Conservation (phyloP, 2,888 invertebrate species). For the Rhaphigaster nebulosa region DNA sequence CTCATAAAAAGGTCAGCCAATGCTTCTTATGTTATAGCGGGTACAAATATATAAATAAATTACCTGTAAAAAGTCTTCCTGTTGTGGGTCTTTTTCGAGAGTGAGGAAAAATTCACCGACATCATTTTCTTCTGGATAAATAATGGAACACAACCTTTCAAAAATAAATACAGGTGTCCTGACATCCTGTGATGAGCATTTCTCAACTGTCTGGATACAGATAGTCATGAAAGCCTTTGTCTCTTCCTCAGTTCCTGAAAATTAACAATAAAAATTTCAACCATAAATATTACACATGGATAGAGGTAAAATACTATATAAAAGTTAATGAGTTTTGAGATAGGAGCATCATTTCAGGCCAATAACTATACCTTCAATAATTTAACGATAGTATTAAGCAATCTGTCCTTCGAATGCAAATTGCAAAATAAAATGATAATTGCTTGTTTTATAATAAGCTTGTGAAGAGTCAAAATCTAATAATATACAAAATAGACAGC, state of each 20-base stretch:
- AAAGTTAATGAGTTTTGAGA: neutral
- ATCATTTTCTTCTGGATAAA: conserved; percentile 97
- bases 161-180: conserved; percentile 98
- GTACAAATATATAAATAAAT: conserved; percentile 52
- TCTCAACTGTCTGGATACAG: conserved; percentile 94
- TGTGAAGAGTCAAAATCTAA: too few relatives aligned
- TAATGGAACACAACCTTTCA: conserved; percentile 95
- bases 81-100: conserved; percentile 97
- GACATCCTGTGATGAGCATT: conserved; percentile 90
- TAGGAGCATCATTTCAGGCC: too few relatives aligned
- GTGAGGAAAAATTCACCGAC: conserved; percentile 96
- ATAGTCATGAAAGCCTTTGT: conserved; percentile 97
- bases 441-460: too few relatives aligned
- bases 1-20: neutral
- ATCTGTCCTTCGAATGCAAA: too few relatives aligned
- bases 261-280: neutral
- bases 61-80: conserved; percentile 96
- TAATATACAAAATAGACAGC: too few relatives aligned
- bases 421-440: too few relatives aligned
- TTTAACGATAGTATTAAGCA: too few relatives aligned
- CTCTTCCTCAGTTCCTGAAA: conserved; percentile 89
- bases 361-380: too few relatives aligned
- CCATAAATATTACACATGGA: too few relatives aligned
- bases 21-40: neutral
- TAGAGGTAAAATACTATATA: too few relatives aligned